A percentile compares a stretch with the other conserved stretches of the same genome.
Evolutionary conservation across 1,140 invertebrate species (phyloP).

Genomic region (Sitodiplosis mosellana): DNA sequence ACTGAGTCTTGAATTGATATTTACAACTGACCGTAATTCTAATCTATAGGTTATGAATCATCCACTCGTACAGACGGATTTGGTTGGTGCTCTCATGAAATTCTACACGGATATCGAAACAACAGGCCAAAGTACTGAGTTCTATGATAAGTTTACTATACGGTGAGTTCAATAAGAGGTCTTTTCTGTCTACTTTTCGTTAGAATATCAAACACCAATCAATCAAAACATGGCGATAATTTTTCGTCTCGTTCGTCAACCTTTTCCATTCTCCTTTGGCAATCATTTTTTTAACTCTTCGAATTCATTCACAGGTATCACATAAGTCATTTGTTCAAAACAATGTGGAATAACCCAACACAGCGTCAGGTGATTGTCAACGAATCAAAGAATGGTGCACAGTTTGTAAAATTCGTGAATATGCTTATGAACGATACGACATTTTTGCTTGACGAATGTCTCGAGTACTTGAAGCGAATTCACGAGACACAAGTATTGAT

Average conservation of each 20-base stretch:
- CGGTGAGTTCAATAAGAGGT: slow-evolving; percentile 28
- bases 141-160: slow-evolving; percentile 98
- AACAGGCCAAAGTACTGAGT: slow-evolving; percentile 91
- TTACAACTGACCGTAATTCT: too few species aligned
- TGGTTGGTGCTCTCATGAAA: slow-evolving; percentile 86
- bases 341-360: slow-evolving; percentile 56
- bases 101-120: slow-evolving; percentile 98
- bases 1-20: too few species aligned
- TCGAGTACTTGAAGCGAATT: slow-evolving; percentile 86
- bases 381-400: slow-evolving; percentile 67
- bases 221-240: background rate
- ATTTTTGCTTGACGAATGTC: slow-evolving; percentile 88
- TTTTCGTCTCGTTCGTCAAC: too few species aligned
- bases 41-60: slow-evolving; percentile 65
- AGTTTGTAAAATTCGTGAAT: slow-evolving; percentile 96
- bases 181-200: too few species aligned
- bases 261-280: too few species aligned
- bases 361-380: slow-evolving; percentile 53
- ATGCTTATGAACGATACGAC: slow-evolving; percentile 99
- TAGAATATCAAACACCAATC: background rate
- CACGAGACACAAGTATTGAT: slow-evolving; percentile 88
- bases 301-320: slow-evolving; percentile 45
- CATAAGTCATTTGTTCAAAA: slow-evolving; percentile 90
- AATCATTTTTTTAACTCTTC: background rate
- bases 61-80: slow-evolving; percentile 57